A percentile compares a stretch with the other conserved stretches of the same genome.
These are phyloP conservation scores for Ceryle rudis DNA, from an alignment of 2,797 vertebrate species.

Conservation along the genomic window DNA sequence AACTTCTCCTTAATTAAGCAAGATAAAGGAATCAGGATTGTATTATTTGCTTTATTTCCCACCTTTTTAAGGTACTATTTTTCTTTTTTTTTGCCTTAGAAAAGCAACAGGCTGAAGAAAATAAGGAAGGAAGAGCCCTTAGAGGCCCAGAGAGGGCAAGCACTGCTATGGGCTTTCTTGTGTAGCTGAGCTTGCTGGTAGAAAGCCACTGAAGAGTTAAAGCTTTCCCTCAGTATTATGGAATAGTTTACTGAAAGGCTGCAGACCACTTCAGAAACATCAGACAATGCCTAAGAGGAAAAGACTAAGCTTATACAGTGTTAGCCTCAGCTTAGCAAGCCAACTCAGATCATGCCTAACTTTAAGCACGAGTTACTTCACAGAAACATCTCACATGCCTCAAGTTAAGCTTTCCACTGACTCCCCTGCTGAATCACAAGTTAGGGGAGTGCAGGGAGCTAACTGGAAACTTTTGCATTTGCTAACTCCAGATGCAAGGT, in stretches of 20 bases:
- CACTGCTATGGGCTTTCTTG: neutral
- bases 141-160: neutral
- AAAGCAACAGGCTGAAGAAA: neutral
- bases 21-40: constrained; percentile 37
- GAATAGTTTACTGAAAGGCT: neutral
- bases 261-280: neutral
- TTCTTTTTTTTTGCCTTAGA: neutral
- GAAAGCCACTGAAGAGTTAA: neutral
- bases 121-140: neutral
- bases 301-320: neutral
- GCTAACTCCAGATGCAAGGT: neutral
- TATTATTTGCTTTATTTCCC: constrained; percentile 3
- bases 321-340: neutral
- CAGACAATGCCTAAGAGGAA: neutral
- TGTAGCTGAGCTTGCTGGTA: neutral
- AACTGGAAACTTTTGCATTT: neutral
- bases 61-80: constrained; percentile 20
- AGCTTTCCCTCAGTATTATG: neutral
- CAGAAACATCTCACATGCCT: neutral
- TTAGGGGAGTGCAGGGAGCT: neutral
- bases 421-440: neutral
- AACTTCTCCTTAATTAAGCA: constrained; percentile 45
- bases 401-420: neutral
- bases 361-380: neutral
- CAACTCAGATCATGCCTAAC: neutral